Percentiles rank a stretch among this genome's conserved stretches.
Conservation (phyloP, 1,140 invertebrate genomes). For the Arctopsyche grandis region DNA sequence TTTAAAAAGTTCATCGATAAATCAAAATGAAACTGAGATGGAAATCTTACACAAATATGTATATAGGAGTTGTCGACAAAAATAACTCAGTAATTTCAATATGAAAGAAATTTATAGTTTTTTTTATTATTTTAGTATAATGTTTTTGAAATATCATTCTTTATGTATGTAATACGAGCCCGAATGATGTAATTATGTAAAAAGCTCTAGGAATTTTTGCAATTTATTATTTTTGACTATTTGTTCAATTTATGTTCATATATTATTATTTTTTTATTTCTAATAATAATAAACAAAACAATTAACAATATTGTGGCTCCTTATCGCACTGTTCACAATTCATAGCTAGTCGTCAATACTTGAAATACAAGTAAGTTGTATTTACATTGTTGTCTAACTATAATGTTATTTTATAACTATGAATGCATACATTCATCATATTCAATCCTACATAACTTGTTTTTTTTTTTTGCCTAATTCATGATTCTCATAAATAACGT, state of each 20-base stretch:
- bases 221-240: not conserved
- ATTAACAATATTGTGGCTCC: too few species aligned
- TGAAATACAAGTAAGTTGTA: slow-evolving; percentile 4
- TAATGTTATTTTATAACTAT: slow-evolving; percentile 26
- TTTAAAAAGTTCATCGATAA: too few species aligned
- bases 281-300: not conserved
- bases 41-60: too few species aligned
- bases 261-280: not conserved
- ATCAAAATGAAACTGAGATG: too few species aligned
- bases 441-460: slow-evolving; percentile 35
- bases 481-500: slow-evolving; percentile 31
- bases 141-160: too few species aligned
- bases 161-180: too few species aligned
- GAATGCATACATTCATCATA: slow-evolving; percentile 34
- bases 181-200: not conserved
- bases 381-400: slow-evolving; percentile 22
- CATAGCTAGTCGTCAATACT: not conserved
- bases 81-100: not conserved
- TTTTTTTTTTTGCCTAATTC: slow-evolving; percentile 27
- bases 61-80: not conserved
- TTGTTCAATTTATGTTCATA: not conserved
- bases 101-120: too few species aligned
- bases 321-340: too few species aligned
- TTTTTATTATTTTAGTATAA: too few species aligned
- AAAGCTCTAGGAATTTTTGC: not conserved